phyloP scores from a whole-genome alignment of 1,140 invertebrate species.

The Drosophila fuyamai region DNA sequence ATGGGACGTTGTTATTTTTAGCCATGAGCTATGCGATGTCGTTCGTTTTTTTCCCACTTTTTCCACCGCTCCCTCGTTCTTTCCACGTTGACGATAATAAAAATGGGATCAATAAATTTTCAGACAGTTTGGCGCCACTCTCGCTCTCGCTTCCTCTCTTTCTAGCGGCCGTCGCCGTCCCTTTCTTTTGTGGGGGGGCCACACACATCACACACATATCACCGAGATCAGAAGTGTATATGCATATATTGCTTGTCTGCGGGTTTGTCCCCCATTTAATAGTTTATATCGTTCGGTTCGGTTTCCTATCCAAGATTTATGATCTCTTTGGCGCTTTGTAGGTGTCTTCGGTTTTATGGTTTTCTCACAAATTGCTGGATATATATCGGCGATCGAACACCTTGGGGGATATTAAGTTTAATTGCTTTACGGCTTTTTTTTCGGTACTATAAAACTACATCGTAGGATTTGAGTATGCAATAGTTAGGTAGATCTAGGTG shows the following conservation, averaged over 20 bases:
- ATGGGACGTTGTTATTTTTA: constrained; percentile 70
- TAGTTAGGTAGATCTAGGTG: not conserved
- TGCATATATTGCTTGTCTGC: not conserved
- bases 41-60: not conserved
- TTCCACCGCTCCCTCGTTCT: constrained; percentile 3
- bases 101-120: constrained; percentile 78
- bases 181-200: constrained; percentile 15
- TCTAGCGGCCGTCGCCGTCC: not conserved
- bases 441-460: not conserved
- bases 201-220: not conserved
- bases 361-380: not conserved
- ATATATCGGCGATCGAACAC: not conserved
- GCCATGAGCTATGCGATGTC: constrained; percentile 64
- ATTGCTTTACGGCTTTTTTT: not conserved
- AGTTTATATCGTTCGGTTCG: constrained; percentile 1
- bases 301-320: constrained; percentile 7
- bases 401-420: constrained; percentile 7
- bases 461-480: not conserved
- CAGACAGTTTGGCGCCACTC: constrained; percentile 78
- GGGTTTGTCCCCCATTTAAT: constrained; percentile 9
- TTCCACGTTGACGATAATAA: constrained; percentile 63
- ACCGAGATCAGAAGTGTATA: constrained; percentile 8
- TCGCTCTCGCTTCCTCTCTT: not conserved
- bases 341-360: constrained; percentile 8
- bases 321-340: constrained; percentile 7